A percentile compares a stretch with the other conserved stretches of the same genome.
Evolutionary conservation across 2,888 invertebrate species (phyloP).

Genomic region (Pristionchus exspectatus): DNA sequence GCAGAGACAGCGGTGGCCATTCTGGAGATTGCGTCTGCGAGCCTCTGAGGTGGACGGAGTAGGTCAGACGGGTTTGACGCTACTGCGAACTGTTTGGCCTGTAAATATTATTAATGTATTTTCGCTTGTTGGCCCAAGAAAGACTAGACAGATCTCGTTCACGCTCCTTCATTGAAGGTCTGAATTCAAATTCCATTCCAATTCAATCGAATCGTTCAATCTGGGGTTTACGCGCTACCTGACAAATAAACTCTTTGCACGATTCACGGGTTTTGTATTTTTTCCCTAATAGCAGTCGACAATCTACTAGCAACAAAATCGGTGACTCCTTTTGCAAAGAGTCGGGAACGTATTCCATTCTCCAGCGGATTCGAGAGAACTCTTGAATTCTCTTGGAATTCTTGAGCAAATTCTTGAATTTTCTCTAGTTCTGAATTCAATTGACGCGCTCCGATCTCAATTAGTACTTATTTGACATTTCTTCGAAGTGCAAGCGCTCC

Average conservation of each 20-base stretch:
- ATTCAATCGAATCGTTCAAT: too few species aligned
- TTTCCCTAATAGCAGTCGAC: background rate
- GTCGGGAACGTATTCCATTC: background rate
- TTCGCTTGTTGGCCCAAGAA: too few species aligned
- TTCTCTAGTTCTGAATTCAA: background rate
- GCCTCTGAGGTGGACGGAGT: background rate
- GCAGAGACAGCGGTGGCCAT: slow-evolving; percentile 11
- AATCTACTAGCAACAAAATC: background rate
- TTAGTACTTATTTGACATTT: too few species aligned
- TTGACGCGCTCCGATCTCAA: background rate
- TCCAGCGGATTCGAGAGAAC: background rate
- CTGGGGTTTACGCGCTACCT: too few species aligned
- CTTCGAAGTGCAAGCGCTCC: too few species aligned
- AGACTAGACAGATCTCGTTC: too few species aligned
- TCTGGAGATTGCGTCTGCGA: background rate
- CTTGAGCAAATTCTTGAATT: background rate
- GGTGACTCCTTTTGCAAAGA: background rate
- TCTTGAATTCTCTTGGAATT: background rate
- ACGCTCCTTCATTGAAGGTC: background rate
- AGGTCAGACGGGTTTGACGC: too few species aligned
- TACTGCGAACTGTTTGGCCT: too few species aligned
- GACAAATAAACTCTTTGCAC: background rate
- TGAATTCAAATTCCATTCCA: background rate
- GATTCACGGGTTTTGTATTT: background rate
- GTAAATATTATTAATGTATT: too few species aligned